A percentile compares a stretch with the other conserved stretches of the same genome.
phyloP scores from a whole-genome alignment of 2,797 vertebrate species.

The Rhadinocentrus ornatus region DNA sequence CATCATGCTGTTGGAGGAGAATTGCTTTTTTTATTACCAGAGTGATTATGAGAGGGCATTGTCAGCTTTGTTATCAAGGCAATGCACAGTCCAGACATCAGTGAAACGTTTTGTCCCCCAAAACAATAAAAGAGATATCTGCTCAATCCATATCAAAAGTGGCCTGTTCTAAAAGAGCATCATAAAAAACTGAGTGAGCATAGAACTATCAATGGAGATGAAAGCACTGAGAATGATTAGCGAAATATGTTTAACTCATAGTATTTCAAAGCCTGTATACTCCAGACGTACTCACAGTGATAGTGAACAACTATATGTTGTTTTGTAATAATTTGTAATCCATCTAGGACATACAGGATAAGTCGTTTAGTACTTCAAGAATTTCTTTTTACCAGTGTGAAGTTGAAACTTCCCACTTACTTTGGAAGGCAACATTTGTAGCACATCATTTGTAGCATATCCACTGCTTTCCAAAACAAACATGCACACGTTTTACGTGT shows the following conservation, averaged over 20 bases:
- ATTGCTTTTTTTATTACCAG: constrained; percentile 33
- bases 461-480: too few relatives aligned
- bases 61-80: constrained; percentile 63
- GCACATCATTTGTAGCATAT: too few relatives aligned
- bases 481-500: too few relatives aligned
- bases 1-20: constrained; percentile 27
- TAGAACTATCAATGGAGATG: constrained; percentile 31
- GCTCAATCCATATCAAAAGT: constrained; percentile 65
- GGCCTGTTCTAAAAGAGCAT: constrained; percentile 24
- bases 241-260: background rate
- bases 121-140: constrained; percentile 63
- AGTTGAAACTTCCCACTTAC: too few relatives aligned
- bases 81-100: constrained; percentile 49
- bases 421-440: too few relatives aligned
- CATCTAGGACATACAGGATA: too few relatives aligned
- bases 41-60: constrained; percentile 54
- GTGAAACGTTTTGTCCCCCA: constrained; percentile 58
- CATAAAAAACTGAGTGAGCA: constrained; percentile 18
- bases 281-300: too few relatives aligned
- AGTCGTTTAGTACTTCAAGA: too few relatives aligned
- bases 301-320: too few relatives aligned
- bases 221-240: constrained; percentile 2
- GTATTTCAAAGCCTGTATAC: too few relatives aligned
- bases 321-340: too few relatives aligned
- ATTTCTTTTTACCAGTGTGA: too few relatives aligned